Conservation (phyloP, 2,888 invertebrate genomes). For the Rhopalosiphum nymphaeae region DNA sequence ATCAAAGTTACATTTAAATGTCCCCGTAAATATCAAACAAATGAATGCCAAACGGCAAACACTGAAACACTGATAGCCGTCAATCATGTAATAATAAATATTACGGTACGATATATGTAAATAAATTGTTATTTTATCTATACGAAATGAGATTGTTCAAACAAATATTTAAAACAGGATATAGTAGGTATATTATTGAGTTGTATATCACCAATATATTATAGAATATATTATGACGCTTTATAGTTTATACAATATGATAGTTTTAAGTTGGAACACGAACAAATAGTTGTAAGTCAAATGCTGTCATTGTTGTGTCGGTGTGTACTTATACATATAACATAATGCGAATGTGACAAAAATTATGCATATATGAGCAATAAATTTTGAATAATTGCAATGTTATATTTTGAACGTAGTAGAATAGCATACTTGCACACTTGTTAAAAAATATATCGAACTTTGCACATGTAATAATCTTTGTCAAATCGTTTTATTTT, state of each 20-base stretch:
- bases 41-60: neutral
- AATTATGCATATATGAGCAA: neutral
- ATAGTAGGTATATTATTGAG: neutral
- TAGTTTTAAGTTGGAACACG: neutral
- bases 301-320: neutral
- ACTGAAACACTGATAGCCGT: too few relatives aligned
- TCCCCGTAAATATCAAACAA: neutral
- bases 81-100: neutral
- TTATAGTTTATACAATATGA: neutral
- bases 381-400: conserved; percentile 3
- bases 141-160: neutral
- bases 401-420: neutral
- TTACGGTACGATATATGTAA: neutral
- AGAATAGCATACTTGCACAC: neutral
- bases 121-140: neutral
- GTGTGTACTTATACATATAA: neutral
- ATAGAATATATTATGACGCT: neutral
- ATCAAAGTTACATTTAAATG: conserved; percentile 5
- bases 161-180: neutral
- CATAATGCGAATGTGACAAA: neutral
- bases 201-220: neutral
- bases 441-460: conserved; percentile 4
- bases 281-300: conserved; percentile 9
- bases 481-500: neutral
- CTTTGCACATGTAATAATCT: neutral